Base-by-base conservation (phyloP, 2,888 invertebrate species). In the Phaonia tiefii region DNA sequence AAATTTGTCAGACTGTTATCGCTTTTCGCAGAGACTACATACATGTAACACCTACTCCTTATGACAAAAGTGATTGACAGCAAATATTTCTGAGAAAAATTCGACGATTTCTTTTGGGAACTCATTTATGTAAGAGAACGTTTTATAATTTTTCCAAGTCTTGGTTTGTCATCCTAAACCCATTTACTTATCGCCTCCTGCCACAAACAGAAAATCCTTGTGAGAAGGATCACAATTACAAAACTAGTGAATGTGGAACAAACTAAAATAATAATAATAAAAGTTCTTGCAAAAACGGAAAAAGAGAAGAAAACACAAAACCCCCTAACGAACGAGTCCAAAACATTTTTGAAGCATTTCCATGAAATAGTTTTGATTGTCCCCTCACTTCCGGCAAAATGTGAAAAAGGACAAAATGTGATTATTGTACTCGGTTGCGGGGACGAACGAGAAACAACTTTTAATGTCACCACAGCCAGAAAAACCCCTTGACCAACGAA, bases 191-290 rank as follows among this genome's bases (percentile, higher is more conserved):
- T 54, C 54, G 37, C 17, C 65, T 49, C 51, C 63, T 65, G 73
- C 73, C 73, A 65, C 73, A 73, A 65, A 65, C 63, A 73, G 51
- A 73, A 63, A 49, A 63, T 39, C 3, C 31, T 31, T 31, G n/a
- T 63, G 63, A 51, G 63, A 54, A 25, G 49, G 73, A 73, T 65
- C 65, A 65, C 73, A 73, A 73, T 65, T 73, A 65, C 65, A 17
- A 73, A 65, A 54, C 25, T 54, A 13, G 54, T 31, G 25, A 54
- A 54, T 54, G 22, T 54, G 54, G 54, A 54, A 25, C 54, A 54
- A 54, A 54, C 20, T 54, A 25, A 54, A 54, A 54, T 54, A 54
- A 54, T 54, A 54, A 54, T 54, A 54, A 54, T 54, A 54, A 54
- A 54, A 54, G 54, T 54, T 54, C 13, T 8, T 22, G 13, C 54